phyloP scores from a whole-genome alignment of 2,888 invertebrate species.

The Coelinius sp. region DNA sequence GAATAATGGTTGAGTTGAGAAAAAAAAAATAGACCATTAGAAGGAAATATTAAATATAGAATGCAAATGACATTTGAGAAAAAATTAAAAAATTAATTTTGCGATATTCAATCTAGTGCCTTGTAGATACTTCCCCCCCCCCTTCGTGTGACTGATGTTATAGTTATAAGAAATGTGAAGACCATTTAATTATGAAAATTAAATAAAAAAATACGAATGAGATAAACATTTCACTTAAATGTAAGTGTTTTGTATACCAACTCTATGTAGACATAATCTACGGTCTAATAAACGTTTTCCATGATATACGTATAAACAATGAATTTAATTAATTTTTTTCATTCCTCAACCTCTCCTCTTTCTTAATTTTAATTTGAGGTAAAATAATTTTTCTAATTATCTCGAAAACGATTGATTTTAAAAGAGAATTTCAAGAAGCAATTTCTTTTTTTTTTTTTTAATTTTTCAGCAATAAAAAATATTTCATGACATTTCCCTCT shows the following conservation, averaged over 20 bases:
- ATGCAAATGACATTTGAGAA: neutral
- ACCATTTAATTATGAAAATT: conserved; percentile 13
- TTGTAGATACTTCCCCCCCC: conserved; percentile 58
- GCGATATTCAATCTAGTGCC: conserved; percentile 65
- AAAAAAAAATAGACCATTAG: neutral
- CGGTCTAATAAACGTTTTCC: conserved; percentile 67
- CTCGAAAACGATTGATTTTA: neutral
- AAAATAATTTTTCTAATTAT: no score
- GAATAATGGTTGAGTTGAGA: neutral
- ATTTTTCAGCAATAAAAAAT: no score
- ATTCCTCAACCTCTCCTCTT: neutral
- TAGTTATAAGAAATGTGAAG: conserved; percentile 7
- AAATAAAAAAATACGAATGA: conserved; percentile 19
- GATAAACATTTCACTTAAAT: conserved; percentile 51
- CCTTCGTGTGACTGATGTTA: conserved; percentile 49
- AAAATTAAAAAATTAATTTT: conserved; percentile 23
- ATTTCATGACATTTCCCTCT: no score
- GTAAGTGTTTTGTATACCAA: conserved; percentile 62
- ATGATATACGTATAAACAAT: conserved; percentile 47
- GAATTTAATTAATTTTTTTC: conserved; percentile 4
- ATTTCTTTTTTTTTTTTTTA: no score
- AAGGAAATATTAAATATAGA: neutral
- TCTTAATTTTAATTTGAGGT: no score
- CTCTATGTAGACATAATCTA: conserved; percentile 62
- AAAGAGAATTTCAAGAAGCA: no score